Percentiles rank a stretch among this genome's conserved stretches.
Conservation (phyloP, 2,113 vertebrate genomes). For the Apodemus sylvaticus region DNA sequence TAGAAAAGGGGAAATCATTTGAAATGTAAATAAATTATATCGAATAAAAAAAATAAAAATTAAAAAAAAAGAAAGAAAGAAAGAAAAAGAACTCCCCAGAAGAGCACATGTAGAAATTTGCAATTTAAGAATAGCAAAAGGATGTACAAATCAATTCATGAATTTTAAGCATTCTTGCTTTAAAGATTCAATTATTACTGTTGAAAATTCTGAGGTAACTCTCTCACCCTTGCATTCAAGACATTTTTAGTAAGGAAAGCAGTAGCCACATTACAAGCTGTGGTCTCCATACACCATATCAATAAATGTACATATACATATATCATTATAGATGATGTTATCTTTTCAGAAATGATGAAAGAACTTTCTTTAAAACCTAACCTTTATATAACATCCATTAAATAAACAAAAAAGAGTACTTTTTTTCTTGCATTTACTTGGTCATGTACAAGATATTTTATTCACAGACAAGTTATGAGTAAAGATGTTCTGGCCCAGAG, state of each 20-base stretch:
- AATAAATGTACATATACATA: not conserved
- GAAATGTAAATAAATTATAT: too few relatives aligned
- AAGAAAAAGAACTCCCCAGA: conserved; percentile 44
- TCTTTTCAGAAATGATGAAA: not conserved
- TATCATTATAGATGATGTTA: not conserved
- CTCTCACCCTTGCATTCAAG: not conserved
- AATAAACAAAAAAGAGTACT: not conserved
- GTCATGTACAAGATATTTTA: not conserved
- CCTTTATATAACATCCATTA: not conserved
- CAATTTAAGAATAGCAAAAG: conserved; percentile 29
- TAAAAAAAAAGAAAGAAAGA: too few relatives aligned
- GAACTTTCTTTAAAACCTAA: not conserved
- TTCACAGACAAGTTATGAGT: not conserved
- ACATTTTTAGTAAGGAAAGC: not conserved
- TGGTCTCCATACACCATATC: not conserved
- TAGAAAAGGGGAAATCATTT: too few relatives aligned
- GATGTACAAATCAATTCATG: not conserved
- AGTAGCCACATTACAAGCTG: accelerated
- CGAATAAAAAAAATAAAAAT: too few relatives aligned
- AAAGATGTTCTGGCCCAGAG: not conserved
- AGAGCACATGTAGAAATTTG: conserved; percentile 49
- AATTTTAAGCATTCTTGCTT: conserved; percentile 30
- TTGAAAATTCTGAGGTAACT: not conserved
- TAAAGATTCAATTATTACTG: conserved; percentile 12
- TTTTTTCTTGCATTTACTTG: not conserved